A percentile compares a stretch with the other conserved stretches of the same genome.
These are phyloP conservation scores for Tachystola acroxantha DNA, from an alignment of 2,888 invertebrate genomes.

Conservation along the genomic window DNA sequence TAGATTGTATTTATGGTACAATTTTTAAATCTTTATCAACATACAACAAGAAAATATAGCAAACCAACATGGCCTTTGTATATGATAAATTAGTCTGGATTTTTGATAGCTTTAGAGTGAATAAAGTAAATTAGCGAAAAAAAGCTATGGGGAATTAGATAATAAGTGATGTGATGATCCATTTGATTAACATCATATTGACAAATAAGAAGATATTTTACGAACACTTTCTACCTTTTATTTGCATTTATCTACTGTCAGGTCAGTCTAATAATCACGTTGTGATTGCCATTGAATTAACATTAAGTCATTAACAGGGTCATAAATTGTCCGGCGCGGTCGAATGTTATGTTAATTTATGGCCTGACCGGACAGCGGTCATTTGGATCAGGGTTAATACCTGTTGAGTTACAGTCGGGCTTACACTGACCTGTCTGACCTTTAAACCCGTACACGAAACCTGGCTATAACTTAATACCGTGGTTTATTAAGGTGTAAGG, in stretches of 20 bases:
- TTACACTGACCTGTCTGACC: slow-evolving; percentile 39
- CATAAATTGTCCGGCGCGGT: slow-evolving; percentile 39
- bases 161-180: too few relatives aligned
- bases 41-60: too few relatives aligned
- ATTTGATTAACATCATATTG: too few relatives aligned
- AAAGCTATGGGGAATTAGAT: too few relatives aligned
- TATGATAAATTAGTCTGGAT: too few relatives aligned
- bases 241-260: slow-evolving; percentile 13
- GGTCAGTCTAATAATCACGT: slow-evolving; percentile 18
- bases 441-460: slow-evolving; percentile 16
- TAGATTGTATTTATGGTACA: too few relatives aligned
- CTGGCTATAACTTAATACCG: neutral
- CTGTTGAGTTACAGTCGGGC: slow-evolving; percentile 69
- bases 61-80: too few relatives aligned
- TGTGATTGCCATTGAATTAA: slow-evolving; percentile 12
- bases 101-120: too few relatives aligned
- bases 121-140: too few relatives aligned
- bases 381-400: slow-evolving; percentile 65
- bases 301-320: slow-evolving; percentile 37
- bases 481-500: neutral
- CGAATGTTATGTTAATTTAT: slow-evolving; percentile 54
- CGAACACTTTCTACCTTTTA: too few relatives aligned
- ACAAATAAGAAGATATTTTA: too few relatives aligned
- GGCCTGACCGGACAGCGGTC: slow-evolving; percentile 50
- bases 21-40: too few relatives aligned